Conservation (phyloP, 2,888 invertebrate species). For the Drosophila greeni region DNA sequence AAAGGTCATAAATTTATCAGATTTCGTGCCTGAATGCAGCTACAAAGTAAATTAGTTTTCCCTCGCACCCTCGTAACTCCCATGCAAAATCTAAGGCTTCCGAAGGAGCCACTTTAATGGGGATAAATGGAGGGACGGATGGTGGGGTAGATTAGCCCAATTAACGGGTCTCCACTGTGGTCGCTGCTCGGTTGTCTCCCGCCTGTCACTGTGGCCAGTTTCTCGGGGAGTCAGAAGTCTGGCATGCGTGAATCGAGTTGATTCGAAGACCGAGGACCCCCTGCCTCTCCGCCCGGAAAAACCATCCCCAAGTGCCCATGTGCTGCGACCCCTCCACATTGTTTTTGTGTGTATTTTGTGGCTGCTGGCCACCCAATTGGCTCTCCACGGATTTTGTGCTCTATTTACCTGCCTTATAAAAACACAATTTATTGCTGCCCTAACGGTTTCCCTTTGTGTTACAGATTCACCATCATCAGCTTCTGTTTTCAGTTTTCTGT, state of each 20-base stretch:
- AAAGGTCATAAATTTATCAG: conserved; percentile 22
- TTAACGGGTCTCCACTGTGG: conserved; percentile 31
- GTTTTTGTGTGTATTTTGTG: conserved; percentile 55
- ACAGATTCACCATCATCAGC: conserved; percentile 29
- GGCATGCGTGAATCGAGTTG: conserved; percentile 40
- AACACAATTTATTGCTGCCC: conserved; percentile 70
- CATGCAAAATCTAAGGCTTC: conserved; percentile 3
- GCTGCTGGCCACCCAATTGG: conserved; percentile 63
- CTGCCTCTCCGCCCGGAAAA: not conserved
- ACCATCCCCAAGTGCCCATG: conserved; percentile 7
- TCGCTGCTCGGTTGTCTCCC: conserved; percentile 17
- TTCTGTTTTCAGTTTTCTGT: conserved; percentile 36
- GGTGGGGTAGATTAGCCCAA: conserved; percentile 13
- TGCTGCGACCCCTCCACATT: conserved; percentile 15
- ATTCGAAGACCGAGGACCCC: conserved; percentile 6
- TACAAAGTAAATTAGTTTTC: conserved; percentile 16
- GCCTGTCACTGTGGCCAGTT: conserved; percentile 34
- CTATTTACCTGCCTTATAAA: conserved; percentile 71
- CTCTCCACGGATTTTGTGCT: conserved; percentile 68
- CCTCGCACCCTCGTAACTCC: not conserved
- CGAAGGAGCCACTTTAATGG: conserved; percentile 4
- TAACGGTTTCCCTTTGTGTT: conserved; percentile 60
- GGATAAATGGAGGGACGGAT: not conserved
- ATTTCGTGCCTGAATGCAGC: conserved; percentile 21
- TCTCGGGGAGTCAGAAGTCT: conserved; percentile 26